Evolutionary conservation across 2,113 vertebrate genomes (phyloP), one percentile per base, ranked within the genome.

Genomic region (Aptenodytes patagonicus): DNA sequence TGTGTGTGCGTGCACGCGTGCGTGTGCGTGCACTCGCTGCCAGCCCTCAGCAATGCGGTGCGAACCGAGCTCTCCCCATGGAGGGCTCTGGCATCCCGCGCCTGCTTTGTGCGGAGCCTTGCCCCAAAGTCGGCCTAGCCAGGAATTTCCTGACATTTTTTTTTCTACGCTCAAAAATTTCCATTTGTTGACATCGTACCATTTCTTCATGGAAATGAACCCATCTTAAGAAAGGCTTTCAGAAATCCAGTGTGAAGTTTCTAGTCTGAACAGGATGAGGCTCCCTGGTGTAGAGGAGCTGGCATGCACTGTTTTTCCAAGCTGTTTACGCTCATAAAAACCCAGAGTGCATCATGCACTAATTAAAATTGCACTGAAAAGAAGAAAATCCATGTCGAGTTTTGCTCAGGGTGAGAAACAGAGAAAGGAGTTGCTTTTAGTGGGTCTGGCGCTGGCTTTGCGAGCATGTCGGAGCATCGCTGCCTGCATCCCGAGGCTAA

Each of bases 271-370:
- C 95, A 93, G 91, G 96, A 95, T 84, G 95, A 81, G 86, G 77
- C 84, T 94, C 87, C 91, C 96, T 91, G 94, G 95, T 90, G 96
- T 70, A 47, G 89, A 68, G 54, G 92, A 94, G 73, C 89, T 92
- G 79, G 77, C 73, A 38, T 6, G 29, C 60, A 26, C 89, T 72
- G 52, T 44, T 91, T 95, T 92, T 87, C 81, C 96, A 94, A 95
- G 94, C 93, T 94, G 91, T 95, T 94, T 92, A 40, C 16, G 46
- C 89, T 94, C 91, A 83, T 96, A 94, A 95, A 96, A 96, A 72
- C 54, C 61, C 75, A 38, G 65, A 94, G 77, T 31, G 87, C 91
- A 91, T 87, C 87, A 69, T 11, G 46, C 58, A 13, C 82, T 95
- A 93, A 97, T 96, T 96, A 96, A 96, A 97, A 93, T 84, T 58